Evolutionary conservation across 2,888 invertebrate species (phyloP).

Genomic region (Himalopsyche tibetana): DNA sequence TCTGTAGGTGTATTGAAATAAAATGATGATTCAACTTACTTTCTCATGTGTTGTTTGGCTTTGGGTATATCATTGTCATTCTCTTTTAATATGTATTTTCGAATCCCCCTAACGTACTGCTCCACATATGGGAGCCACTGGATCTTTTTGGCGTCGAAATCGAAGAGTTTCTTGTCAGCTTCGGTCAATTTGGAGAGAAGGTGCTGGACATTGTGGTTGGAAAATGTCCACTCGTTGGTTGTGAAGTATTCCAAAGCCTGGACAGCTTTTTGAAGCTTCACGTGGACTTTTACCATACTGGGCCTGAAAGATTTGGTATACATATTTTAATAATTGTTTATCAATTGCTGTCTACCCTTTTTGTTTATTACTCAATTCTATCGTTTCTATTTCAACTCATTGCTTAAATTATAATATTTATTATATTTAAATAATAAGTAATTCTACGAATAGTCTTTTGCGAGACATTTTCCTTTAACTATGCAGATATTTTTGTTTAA

Average conservation of each 20-base stretch:
- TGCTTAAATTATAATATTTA: no score
- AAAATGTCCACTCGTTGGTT: slow-evolving; percentile 82
- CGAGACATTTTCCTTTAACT: no score
- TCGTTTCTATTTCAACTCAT: no score
- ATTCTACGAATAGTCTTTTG: no score
- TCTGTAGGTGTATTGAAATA: background rate
- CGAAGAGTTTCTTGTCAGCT: slow-evolving; percentile 73
- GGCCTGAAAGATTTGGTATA: background rate
- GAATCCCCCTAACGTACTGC: slow-evolving; percentile 82
- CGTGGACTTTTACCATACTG: slow-evolving; percentile 82
- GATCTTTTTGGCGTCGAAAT: slow-evolving; percentile 74
- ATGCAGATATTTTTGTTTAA: no score
- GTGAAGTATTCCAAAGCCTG: slow-evolving; percentile 83
- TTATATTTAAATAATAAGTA: no score
- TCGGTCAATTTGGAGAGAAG: slow-evolving; percentile 72
- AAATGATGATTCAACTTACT: slow-evolving; percentile 70
- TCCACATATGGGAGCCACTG: slow-evolving; percentile 81
- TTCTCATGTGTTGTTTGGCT: slow-evolving; percentile 76
- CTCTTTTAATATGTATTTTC: slow-evolving; percentile 83
- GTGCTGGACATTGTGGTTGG: slow-evolving; percentile 76
- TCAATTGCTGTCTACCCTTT: background rate
- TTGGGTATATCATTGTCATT: slow-evolving; percentile 77
- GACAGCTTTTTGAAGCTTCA: slow-evolving; percentile 79
- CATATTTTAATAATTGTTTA: background rate
- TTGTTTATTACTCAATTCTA: background rate